These are phyloP conservation scores for Cydia splendana DNA, from an alignment of 1,140 invertebrate genomes.

Conservation along the genomic window DNA sequence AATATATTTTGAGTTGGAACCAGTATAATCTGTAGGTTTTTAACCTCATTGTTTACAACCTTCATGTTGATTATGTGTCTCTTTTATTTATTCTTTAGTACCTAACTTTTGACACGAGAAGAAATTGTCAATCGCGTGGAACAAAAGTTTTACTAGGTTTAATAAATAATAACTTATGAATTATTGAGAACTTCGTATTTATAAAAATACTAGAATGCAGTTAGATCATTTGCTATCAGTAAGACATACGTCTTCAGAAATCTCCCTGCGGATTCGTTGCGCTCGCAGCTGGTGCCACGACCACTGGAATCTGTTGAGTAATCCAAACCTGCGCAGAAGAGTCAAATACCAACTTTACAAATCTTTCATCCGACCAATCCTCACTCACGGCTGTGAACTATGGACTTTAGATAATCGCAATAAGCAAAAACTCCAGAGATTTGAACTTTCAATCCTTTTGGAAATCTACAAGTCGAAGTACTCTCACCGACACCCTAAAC, in stretches of 20 bases:
- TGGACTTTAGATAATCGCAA: constrained; percentile 43
- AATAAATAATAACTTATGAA: too few relatives aligned
- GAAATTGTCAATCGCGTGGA: too few relatives aligned
- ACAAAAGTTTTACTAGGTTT: too few relatives aligned
- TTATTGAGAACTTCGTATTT: too few relatives aligned
- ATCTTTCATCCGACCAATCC: constrained; percentile 53
- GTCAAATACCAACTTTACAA: constrained; percentile 52
- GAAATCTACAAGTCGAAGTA: constrained; percentile 52
- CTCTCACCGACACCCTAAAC: constrained; percentile 40
- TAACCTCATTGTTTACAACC: too few relatives aligned
- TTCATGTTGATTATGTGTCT: too few relatives aligned
- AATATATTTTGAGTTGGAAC: too few relatives aligned
- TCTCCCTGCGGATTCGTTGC: constrained; percentile 46
- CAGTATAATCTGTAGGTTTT: too few relatives aligned
- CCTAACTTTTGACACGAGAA: too few relatives aligned
- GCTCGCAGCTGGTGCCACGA: constrained; percentile 51
- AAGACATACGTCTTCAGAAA: constrained; percentile 41
- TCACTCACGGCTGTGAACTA: constrained; percentile 54
- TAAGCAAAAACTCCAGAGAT: constrained; percentile 43
- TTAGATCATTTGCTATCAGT: background rate
- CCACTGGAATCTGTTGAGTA: constrained; percentile 42
- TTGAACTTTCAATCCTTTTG: constrained; percentile 42
- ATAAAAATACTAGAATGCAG: constrained; percentile 32
- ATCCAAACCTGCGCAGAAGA: constrained; percentile 40
- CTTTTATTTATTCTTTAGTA: too few relatives aligned